phyloP scores from a whole-genome alignment of 2,113 vertebrate genomes.

The Baryphthengus martii region DNA sequence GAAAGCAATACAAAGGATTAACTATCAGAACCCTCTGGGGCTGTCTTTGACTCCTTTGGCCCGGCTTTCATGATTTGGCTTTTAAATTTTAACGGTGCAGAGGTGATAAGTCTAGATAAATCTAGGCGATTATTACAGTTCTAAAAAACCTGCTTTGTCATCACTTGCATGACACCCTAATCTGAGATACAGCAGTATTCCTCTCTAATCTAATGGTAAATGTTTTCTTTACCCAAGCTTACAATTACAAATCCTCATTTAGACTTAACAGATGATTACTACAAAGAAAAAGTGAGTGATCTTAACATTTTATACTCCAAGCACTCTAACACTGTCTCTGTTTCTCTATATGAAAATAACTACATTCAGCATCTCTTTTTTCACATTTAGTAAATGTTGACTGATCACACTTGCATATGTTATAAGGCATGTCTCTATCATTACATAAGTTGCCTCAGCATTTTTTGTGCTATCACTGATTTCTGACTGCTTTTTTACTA shows the following conservation, averaged over 20 bases:
- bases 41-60: background rate
- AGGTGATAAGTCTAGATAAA: background rate
- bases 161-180: background rate
- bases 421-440: background rate
- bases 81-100: background rate
- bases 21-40: background rate
- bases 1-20: background rate
- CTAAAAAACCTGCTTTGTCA: background rate
- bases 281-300: background rate
- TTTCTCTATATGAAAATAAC: background rate
- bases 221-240: background rate
- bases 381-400: background rate
- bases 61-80: background rate
- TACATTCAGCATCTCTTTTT: background rate
- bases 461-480: background rate
- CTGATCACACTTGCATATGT: background rate
- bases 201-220: background rate
- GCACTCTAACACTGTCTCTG: background rate
- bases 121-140: background rate
- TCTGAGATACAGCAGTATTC: background rate
- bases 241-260: background rate
- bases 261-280: background rate
- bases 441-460: background rate
- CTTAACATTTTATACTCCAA: background rate
- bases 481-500: background rate